Base-by-base conservation (phyloP, 2,113 vertebrate species). In the Myxocyprinus asiaticus region DNA sequence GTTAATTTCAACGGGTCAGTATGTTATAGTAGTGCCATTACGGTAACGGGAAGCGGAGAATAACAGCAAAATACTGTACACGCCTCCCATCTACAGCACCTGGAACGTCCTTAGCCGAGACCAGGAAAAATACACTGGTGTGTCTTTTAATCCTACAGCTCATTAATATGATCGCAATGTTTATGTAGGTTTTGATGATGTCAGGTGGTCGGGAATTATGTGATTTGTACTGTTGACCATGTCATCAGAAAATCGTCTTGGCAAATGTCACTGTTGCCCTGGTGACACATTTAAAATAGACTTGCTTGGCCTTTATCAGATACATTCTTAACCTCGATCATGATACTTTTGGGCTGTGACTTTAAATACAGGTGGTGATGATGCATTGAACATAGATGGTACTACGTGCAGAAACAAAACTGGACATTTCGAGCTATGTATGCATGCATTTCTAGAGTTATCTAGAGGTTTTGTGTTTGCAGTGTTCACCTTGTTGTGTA, bases 41-140 rank as follows among this genome's bases (percentile, higher is more conserved):
- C 77, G 83, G 81, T 82, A 82, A 5, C 42, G 53, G 51, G 33
- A 70, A 73, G 65, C 11, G 7, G 69, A 10, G 55, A 6, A 15
- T 33, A 8, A 22, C 78, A 2, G 56, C 0, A 22, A 33, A 33
- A 33, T 45, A 6, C 7, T 48, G 58, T 55, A 63, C 82, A 81
- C 84, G 76, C 82, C 82, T 67, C 71, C 66, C 67, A 33, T 77
- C 72, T 72, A 71, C 83, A 77, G 79, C 61, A 67, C 55, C 42
- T 22, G 55, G 78, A 50, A 64, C 53, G 44, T 69, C 82, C 69
- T 77, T 84, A 73, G 55, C 61, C 56, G 61, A 58, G 9, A 72
- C 22, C 59, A 45, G 76, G 67, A 66, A 53, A 17, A 45, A 33
- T 33, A 33, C 17, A 1, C 8, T 62, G 83, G 83, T 84, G 44